Evolutionary conservation across 2,797 vertebrate genomes (phyloP), one percentile per base, ranked within the genome.

Genomic region (Antrozous pallidus): DNA sequence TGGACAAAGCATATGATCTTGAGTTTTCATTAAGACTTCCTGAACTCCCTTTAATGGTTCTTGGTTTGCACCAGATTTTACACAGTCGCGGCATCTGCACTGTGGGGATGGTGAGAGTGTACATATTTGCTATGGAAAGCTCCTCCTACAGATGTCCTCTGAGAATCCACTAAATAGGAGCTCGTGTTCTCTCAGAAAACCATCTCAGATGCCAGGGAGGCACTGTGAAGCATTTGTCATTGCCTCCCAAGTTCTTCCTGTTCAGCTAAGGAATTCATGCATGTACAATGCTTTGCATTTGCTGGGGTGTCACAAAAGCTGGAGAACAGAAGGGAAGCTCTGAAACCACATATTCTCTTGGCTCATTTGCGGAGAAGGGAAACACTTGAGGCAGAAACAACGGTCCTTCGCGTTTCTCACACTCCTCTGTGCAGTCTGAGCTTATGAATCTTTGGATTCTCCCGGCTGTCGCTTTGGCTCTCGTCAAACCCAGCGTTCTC

Each of bases 71-170:
- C 28, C 83, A 90, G 71, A 40, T 87, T 84, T 88, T 20, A 20
- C 54, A 49, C 18, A 26, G 58, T 71, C 88, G 56, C 16, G 77
- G 83, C 95, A 94, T 93, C 95, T 91, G 73, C 63, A 3, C 65
- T 14, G 40, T 74, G 88, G 47, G 73, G 67, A 83, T 33, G 89
- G 49, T 22, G 40, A 88, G 49, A 82, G 45, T 67, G 78, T 93
- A 90, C 94, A 94, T 77, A 88, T 95, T 94, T 96, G 93, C 96
- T 86, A 84, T 77, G 94, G 95, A 95, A 93, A 95, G 77, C 83
- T 94, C 96, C 95, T 95, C 94, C 96, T 91, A 96, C 96, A 95
- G 94, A 95, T 95, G 94, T 96, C 88, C 93, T 93, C 94, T 63
- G 84, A 83, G 82, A 82, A 90, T 81, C 88, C 74, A 95, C 94